These are phyloP conservation scores for Cynopterus sphinx DNA, from an alignment of 2,797 vertebrate species.

Conservation along the genomic window DNA sequence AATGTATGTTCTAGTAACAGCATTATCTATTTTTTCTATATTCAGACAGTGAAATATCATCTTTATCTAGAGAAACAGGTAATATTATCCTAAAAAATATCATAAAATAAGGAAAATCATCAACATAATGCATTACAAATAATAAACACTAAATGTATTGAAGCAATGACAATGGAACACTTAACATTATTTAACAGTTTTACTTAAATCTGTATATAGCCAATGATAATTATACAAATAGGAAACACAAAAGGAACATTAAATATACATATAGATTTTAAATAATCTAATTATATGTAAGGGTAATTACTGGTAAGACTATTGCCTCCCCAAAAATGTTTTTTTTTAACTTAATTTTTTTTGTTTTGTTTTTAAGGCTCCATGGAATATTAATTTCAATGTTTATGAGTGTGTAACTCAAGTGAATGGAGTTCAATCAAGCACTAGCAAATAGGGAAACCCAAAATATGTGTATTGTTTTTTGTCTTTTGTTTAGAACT, in stretches of 20 bases:
- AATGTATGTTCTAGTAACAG: background rate
- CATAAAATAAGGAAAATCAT: background rate
- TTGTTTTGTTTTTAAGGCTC: background rate
- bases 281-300: background rate
- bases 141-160: background rate
- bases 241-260: background rate
- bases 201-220: background rate
- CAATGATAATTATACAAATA: background rate
- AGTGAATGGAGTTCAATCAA: background rate
- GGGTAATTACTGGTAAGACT: background rate
- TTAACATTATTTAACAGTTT: background rate
- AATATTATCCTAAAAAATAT: too few species aligned
- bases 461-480: background rate
- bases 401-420: background rate
- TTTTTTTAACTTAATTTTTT: background rate
- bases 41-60: background rate
- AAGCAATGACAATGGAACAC: background rate
- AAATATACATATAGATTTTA: background rate
- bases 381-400: background rate
- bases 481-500: background rate
- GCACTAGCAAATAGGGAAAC: background rate
- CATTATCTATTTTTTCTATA: background rate
- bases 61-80: too few species aligned
- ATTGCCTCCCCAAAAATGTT: background rate
- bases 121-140: background rate